Conservation (phyloP, 2,113 vertebrate genomes). For the Copsychus sechellarum region DNA sequence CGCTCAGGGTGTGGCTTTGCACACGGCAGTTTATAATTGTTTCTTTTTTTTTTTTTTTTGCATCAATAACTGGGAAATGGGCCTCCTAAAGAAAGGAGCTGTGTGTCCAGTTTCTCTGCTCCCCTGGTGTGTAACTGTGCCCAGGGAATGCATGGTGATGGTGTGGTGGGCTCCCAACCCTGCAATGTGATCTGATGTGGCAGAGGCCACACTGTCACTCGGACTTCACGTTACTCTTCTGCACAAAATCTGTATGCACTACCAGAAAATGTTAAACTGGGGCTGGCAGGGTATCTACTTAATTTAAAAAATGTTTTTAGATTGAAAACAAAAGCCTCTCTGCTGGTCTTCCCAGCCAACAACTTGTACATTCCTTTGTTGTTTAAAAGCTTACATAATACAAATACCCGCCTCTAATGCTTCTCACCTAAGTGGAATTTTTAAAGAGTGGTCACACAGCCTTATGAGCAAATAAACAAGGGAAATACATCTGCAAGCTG, state of each 20-base stretch:
- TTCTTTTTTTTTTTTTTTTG: not conserved
- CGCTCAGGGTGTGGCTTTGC: not conserved
- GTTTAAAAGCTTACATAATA: not conserved
- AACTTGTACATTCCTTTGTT: not conserved
- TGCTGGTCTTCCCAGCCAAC: not conserved
- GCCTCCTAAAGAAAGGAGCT: not conserved
- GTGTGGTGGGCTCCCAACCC: not conserved
- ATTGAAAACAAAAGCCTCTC: conserved; percentile 25
- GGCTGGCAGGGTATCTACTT: not conserved
- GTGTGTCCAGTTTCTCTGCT: not conserved
- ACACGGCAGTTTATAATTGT: not conserved
- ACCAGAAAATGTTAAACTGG: not conserved
- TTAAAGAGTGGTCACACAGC: not conserved
- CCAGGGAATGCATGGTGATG: fast-evolving
- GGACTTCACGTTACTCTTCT: not conserved
- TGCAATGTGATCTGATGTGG: not conserved
- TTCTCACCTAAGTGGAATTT: not conserved
- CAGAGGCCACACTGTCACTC: not conserved
- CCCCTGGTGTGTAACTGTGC: fast-evolving
- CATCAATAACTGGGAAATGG: not conserved
- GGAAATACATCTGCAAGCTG: not conserved
- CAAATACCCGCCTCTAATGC: not conserved
- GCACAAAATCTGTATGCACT: fast-evolving
- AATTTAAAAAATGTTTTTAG: not conserved
- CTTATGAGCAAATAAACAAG: not conserved